These are phyloP conservation scores for Agonum fuliginosum DNA, from an alignment of 2,888 invertebrate species.

Conservation along the genomic window DNA sequence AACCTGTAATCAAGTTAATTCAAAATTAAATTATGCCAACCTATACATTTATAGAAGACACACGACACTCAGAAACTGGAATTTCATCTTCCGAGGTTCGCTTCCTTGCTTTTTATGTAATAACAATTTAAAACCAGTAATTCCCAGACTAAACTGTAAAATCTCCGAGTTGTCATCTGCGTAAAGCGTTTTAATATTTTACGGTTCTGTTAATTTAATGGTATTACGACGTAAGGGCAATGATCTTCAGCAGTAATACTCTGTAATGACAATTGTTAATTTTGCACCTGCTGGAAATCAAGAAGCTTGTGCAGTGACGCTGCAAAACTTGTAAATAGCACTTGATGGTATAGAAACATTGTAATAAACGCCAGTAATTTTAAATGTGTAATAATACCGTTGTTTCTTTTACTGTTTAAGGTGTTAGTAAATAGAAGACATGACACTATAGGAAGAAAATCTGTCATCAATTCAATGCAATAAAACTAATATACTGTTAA, in stretches of 20 bases:
- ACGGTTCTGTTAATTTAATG: conserved; percentile 33
- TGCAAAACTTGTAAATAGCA: conserved; percentile 1
- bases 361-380: not conserved
- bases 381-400: conserved; percentile 11
- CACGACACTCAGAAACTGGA: conserved; percentile 4
- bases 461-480: too few species aligned
- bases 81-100: not conserved
- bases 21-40: conserved; percentile 7
- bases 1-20: too few species aligned
- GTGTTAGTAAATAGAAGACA: not conserved
- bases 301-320: not conserved
- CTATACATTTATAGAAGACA: too few species aligned
- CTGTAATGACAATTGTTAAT: conserved; percentile 20
- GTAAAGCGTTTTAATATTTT: conserved; percentile 14
- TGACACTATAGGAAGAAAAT: conserved; percentile 1
- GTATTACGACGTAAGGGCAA: conserved; percentile 25
- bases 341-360: conserved; percentile 12
- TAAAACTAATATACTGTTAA: too few species aligned
- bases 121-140: conserved; percentile 22
- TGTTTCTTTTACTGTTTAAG: conserved; percentile 19
- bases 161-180: conserved; percentile 19
- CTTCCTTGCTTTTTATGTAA: conserved; percentile 8
- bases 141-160: conserved; percentile 34
- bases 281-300: conserved; percentile 16
- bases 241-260: conserved; percentile 12